Conservation (phyloP, 2,113 vertebrate species). For the Brachirus orientalis region DNA sequence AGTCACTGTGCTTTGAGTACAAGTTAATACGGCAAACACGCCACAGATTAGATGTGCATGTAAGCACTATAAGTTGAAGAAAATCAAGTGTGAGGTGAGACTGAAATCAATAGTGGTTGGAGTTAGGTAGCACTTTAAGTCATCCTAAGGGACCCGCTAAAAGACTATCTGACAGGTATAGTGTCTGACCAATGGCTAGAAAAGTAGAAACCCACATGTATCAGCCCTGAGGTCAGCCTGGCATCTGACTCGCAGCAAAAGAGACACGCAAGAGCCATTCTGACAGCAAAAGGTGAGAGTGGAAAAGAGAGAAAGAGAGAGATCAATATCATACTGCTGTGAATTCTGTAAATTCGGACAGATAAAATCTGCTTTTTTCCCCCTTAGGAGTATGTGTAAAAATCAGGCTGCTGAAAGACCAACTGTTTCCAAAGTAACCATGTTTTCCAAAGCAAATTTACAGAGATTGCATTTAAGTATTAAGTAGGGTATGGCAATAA, state of each 20-base stretch:
- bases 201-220: slow-evolving; percentile 55
- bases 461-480: too few species aligned
- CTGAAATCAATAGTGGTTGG: slow-evolving; percentile 69
- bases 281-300: slow-evolving; percentile 53
- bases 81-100: slow-evolving; percentile 66
- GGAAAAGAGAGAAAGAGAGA: slow-evolving; percentile 13
- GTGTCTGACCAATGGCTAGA: slow-evolving; percentile 48
- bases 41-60: slow-evolving; percentile 42
- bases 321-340: slow-evolving; percentile 48
- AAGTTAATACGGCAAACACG: slow-evolving; percentile 42
- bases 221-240: slow-evolving; percentile 57
- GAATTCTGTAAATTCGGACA: slow-evolving; percentile 30
- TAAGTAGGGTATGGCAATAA: too few species aligned
- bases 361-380: slow-evolving; percentile 1
- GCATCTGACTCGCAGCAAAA: slow-evolving; percentile 46
- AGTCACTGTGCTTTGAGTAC: slow-evolving; percentile 5
- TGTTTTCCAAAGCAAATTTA: neutral
- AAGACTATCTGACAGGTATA: slow-evolving; percentile 71
- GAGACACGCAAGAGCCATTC: slow-evolving; percentile 31
- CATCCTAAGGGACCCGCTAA: slow-evolving; percentile 58
- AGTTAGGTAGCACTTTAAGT: slow-evolving; percentile 47
- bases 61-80: slow-evolving; percentile 55
- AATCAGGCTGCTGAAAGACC: slow-evolving; percentile 1
- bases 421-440: neutral
- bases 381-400: slow-evolving; percentile 13